phyloP scores from a whole-genome alignment of 2,888 invertebrate genomes.

The Lathronympha strigana region DNA sequence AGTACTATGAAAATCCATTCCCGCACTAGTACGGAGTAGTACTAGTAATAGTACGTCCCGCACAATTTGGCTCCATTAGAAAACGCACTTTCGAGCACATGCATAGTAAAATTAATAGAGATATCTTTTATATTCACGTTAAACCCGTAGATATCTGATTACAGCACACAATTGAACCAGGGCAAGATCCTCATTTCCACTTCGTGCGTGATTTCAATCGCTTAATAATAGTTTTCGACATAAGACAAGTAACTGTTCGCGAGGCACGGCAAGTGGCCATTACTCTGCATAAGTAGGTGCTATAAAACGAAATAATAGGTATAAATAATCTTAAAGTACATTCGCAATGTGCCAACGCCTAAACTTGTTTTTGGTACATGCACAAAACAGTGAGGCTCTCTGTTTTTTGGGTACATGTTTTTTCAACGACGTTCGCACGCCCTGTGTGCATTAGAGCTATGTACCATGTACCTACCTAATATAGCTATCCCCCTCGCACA shows the following conservation, averaged over 20 bases:
- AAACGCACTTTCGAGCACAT: no score
- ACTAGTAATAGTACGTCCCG: no score
- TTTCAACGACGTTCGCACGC: no score
- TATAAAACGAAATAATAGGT: slow-evolving; percentile 9
- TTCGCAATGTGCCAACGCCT: background rate
- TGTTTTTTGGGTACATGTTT: background rate
- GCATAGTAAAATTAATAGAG: no score
- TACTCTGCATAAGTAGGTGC: slow-evolving; percentile 14
- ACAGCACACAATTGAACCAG: background rate
- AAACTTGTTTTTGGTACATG: background rate
- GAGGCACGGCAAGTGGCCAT: slow-evolving; percentile 19
- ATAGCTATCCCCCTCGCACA: no score
- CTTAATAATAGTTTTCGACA: slow-evolving; percentile 21
- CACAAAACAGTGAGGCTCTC: background rate
- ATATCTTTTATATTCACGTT: background rate
- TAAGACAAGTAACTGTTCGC: slow-evolving; percentile 13
- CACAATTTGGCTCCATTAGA: no score
- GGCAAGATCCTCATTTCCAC: background rate
- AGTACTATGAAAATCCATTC: no score
- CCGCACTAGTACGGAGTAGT: no score
- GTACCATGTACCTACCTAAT: no score
- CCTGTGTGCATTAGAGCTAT: no score
- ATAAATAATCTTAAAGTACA: background rate
- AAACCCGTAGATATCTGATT: background rate
- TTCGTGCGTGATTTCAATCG: slow-evolving; percentile 7